Evolutionary conservation across 2,113 vertebrate genomes (phyloP).

Genomic region (Zingel zingel): DNA sequence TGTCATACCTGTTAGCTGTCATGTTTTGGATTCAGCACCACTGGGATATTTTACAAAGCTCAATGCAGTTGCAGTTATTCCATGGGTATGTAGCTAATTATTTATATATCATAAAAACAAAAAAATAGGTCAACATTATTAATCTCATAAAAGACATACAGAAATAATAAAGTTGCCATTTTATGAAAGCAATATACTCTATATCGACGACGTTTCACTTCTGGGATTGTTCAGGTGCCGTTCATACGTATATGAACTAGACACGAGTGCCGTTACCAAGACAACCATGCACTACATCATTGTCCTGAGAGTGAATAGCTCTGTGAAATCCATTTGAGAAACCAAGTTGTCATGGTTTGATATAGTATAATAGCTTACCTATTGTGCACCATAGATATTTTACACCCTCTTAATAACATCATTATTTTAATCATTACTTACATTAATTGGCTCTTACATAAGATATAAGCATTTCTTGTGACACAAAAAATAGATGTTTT

Average conservation of each 20-base stretch:
- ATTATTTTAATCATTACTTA: constrained; percentile 19
- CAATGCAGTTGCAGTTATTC: not conserved
- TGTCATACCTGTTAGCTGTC: not conserved
- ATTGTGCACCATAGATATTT: constrained; percentile 16
- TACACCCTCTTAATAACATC: not conserved
- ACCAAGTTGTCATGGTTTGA: not conserved
- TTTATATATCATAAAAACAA: not conserved
- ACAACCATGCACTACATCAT: too few relatives aligned
- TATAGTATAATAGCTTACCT: not conserved
- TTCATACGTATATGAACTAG: too few relatives aligned
- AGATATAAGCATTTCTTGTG: constrained; percentile 21
- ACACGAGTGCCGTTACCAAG: too few relatives aligned
- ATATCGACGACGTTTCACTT: too few relatives aligned
- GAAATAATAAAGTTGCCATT: constrained; percentile 8
- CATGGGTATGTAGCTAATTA: not conserved
- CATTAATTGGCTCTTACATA: constrained; percentile 24
- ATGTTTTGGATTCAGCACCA: not conserved
- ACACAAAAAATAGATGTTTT: constrained; percentile 36
- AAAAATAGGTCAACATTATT: not conserved
- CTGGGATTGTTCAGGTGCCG: too few relatives aligned
- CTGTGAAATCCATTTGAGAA: not conserved
- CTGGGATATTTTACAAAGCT: not conserved
- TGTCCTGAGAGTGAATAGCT: not conserved
- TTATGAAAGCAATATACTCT: not conserved
- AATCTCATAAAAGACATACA: too few relatives aligned